Percentiles rank a stretch among this genome's conserved stretches.
Conservation (phyloP, 2,888 invertebrate genomes). For the Apodemia duryi region DNA sequence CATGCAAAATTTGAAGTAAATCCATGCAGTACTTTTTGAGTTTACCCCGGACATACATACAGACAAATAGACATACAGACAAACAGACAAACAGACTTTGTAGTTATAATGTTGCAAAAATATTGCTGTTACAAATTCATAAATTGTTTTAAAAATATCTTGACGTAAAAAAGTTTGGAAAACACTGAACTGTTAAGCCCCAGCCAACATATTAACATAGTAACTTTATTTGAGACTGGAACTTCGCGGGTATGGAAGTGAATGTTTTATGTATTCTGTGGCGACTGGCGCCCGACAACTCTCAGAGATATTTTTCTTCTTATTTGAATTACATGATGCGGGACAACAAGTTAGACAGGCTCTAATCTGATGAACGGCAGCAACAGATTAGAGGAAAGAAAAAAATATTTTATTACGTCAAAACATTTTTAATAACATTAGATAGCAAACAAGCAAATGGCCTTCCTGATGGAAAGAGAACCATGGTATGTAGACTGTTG, state of each 20-base stretch:
- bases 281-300: conserved; percentile 4
- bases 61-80: too few species aligned
- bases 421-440: too few species aligned
- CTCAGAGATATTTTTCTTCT: background rate
- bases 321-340: conserved; percentile 12
- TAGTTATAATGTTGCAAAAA: background rate
- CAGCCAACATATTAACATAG: conserved; percentile 14
- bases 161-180: background rate
- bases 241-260: background rate
- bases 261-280: conserved; percentile 14
- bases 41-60: too few species aligned
- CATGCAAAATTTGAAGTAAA: too few species aligned
- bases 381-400: background rate
- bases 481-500: too few species aligned
- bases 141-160: background rate
- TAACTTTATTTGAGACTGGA: conserved; percentile 4
- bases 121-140: background rate
- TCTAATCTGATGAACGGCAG: background rate
- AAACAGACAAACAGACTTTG: too few species aligned
- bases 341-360: background rate
- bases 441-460: too few species aligned
- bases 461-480: too few species aligned
- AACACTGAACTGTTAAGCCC: background rate
- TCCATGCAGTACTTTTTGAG: too few species aligned
- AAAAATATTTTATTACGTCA: background rate